Evolutionary conservation across 2,113 vertebrate species (phyloP), one percentile per base, ranked within the genome.

Genomic region (Chaetodon trifascialis): DNA sequence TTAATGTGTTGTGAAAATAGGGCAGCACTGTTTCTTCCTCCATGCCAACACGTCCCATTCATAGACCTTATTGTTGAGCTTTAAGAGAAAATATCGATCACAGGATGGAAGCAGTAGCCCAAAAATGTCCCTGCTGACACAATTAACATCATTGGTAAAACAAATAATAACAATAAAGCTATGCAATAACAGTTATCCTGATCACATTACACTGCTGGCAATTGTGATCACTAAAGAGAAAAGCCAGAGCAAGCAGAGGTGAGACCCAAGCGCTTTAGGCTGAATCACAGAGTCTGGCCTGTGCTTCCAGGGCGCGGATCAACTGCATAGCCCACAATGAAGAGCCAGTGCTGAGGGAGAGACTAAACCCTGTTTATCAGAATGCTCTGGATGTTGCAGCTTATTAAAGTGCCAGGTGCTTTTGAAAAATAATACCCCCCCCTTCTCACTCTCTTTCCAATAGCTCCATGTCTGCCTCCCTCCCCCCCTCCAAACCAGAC

Each of bases 341-440:
- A 54, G 73, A 79, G 80, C 82, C 8, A 52, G 84, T 66, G 83
- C 86, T 56, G 69, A 84, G 88, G 83, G 85, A 88, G 78, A 69
- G 74, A 85, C 89, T 86, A 76, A 92, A 84, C 69, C 79, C 71
- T 86, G 89, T 94, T 92, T 93, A 92, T 92, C 91, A 93, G 79
- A 91, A 90, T 74, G 82, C 88, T 91, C 83, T 84, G 76, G 89
- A 82, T 91, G 93, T 78, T 92, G 92, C 75, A 63, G 80, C 90
- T 90, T 93, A 94, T 93, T 93, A 89, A 90, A 91, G 87, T 90
- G 90, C 83, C 89, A 88, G 83, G 73, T 90, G 86, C 76, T 89
- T 88, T 88, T 84, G 83, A 93, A 88, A 94, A 93, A 91, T 84
- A 88, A 93, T 87, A 80, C 68, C 67, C 65, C 67, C 34, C 14